phyloP scores from a whole-genome alignment of 2,797 vertebrate genomes.

The Sphenopsis melanotis region DNA sequence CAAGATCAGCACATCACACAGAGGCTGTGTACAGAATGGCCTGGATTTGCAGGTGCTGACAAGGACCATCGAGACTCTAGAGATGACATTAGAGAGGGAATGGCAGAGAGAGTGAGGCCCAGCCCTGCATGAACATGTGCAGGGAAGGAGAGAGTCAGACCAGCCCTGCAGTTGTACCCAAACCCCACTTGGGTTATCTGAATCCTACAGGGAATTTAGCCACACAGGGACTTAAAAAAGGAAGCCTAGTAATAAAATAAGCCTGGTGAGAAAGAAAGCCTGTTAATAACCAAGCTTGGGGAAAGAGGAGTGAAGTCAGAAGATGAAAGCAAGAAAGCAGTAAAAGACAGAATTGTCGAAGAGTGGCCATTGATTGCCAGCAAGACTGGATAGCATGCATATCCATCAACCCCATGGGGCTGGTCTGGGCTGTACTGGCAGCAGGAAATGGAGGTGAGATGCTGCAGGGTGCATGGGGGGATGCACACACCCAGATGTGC shows the following conservation, averaged over 20 bases:
- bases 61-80: background rate
- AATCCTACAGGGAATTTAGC: background rate
- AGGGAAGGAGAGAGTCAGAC: background rate
- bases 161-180: background rate
- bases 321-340: background rate
- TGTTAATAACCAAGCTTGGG: background rate
- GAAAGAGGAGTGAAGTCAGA: slow-evolving; percentile 13
- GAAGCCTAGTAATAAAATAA: background rate
- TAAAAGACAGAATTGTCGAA: slow-evolving; percentile 12
- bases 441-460: background rate
- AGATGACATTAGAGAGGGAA: background rate
- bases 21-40: accelerated
- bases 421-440: background rate
- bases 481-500: background rate
- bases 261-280: background rate
- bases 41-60: background rate
- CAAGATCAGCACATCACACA: background rate
- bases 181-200: background rate
- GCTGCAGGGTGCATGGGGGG: accelerated
- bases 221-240: background rate
- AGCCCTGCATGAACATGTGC: accelerated
- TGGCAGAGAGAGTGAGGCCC: background rate
- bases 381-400: accelerated
- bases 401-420: background rate
- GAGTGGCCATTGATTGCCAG: background rate